Evolutionary conservation across 2,888 invertebrate species (phyloP).

Genomic region (Drosophila nr. medialis): DNA sequence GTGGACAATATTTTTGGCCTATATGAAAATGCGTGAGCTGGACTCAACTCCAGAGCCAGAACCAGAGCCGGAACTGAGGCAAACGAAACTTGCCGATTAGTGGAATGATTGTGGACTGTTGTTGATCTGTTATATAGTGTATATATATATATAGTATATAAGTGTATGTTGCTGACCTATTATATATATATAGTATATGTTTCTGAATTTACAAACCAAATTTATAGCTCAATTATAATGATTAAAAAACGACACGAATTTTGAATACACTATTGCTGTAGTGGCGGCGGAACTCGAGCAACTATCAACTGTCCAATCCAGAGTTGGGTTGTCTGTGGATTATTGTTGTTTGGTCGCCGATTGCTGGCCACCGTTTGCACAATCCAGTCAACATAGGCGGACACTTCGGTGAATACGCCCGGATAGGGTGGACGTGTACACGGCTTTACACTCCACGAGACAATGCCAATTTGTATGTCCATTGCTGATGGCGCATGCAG

Average conservation of each 20-base stretch:
- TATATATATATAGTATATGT: slow-evolving; percentile 16
- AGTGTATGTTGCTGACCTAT: slow-evolving; percentile 22
- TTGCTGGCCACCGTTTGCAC: slow-evolving; percentile 64
- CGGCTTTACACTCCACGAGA: slow-evolving; percentile 85
- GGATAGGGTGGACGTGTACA: slow-evolving; percentile 84
- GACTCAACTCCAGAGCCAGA: neutral
- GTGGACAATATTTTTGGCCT: slow-evolving; percentile 92
- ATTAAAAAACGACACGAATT: slow-evolving; percentile 34
- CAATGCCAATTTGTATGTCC: slow-evolving; percentile 84
- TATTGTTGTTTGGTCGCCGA: neutral
- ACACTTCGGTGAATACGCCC: slow-evolving; percentile 85
- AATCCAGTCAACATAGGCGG: slow-evolving; percentile 83
- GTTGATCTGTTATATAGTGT: slow-evolving; percentile 21
- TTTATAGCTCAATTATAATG: slow-evolving; percentile 44
- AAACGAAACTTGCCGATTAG: slow-evolving; percentile 4
- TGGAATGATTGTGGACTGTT: neutral
- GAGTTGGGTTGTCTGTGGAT: slow-evolving; percentile 38
- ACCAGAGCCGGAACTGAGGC: neutral
- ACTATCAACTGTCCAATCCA: slow-evolving; percentile 68
- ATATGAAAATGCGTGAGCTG: slow-evolving; percentile 88
- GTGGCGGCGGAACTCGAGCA: slow-evolving; percentile 56
- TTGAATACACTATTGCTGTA: slow-evolving; percentile 46
- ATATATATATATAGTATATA: neutral
- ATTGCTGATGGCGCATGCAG: slow-evolving; percentile 47
- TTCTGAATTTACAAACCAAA: slow-evolving; percentile 23